These are phyloP conservation scores for Chrysaora quinquecirrha DNA, from an alignment of 30 jellyfish, hydroid and myxozoan species.

Conservation along the genomic window DNA sequence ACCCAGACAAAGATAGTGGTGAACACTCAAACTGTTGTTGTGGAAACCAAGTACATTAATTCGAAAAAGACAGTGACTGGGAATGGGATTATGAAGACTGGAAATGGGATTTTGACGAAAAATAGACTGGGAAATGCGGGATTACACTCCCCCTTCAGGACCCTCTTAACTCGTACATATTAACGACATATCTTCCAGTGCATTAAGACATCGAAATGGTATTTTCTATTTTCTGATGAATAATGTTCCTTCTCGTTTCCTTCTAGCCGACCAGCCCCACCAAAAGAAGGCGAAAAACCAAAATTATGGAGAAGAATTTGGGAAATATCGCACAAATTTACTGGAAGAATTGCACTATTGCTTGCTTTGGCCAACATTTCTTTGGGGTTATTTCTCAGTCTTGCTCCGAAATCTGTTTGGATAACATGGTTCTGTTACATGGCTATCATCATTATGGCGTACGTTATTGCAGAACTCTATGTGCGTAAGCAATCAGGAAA, in stretches of 20 bases:
- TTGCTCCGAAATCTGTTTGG: slow-evolving; percentile 51
- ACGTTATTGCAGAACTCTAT: slow-evolving; percentile 44
- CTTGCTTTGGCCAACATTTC: slow-evolving; percentile 52
- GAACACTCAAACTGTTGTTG: no score
- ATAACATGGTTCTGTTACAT: slow-evolving; percentile 52
- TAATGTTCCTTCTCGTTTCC: background rate
- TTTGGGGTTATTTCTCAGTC: slow-evolving; percentile 55
- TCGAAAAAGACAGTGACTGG: no score
- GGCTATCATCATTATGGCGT: slow-evolving; percentile 16
- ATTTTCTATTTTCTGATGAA: background rate
- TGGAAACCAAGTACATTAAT: no score
- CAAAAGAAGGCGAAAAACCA: slow-evolving; percentile 57
- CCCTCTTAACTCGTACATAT: no score
- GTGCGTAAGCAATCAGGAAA: background rate
- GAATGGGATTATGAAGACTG: no score
- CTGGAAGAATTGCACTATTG: slow-evolving; percentile 57
- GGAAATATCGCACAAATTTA: slow-evolving; percentile 61
- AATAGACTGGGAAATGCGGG: no score
- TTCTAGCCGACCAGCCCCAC: slow-evolving; percentile 65
- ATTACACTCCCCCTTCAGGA: no score
- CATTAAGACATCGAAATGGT: background rate
- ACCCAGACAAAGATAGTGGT: no score
- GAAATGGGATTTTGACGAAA: no score
- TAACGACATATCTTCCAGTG: no score
- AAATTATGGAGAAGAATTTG: slow-evolving; percentile 58